A percentile compares a stretch with the other conserved stretches of the same genome.
These are phyloP conservation scores for Trissoscelio sp. DNA, from an alignment of 2,888 invertebrate species.

Conservation along the genomic window DNA sequence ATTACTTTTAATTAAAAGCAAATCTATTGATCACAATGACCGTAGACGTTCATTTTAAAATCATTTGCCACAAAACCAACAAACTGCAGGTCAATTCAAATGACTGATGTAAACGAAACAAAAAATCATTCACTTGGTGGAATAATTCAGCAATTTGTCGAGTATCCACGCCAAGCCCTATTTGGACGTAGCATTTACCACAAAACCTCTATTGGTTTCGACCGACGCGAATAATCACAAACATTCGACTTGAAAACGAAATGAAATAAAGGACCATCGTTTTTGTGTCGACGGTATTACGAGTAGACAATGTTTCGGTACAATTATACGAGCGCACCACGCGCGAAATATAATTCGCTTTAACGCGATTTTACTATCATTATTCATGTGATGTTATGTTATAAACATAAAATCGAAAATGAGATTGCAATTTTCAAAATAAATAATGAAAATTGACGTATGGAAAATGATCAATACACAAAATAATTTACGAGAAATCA, in stretches of 20 bases:
- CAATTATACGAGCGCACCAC: conserved; percentile 29
- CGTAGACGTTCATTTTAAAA: too few relatives aligned
- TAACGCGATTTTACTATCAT: conserved; percentile 22
- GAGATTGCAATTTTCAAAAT: too few relatives aligned
- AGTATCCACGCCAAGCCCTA: conserved; percentile 9
- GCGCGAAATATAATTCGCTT: conserved; percentile 34
- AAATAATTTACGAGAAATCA: too few relatives aligned
- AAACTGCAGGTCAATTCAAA: conserved; percentile 23
- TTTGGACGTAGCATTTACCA: conserved; percentile 45
- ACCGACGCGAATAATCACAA: conserved; percentile 49
- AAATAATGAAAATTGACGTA: too few relatives aligned
- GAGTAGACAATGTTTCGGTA: conserved; percentile 26
- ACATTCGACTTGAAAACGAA: conserved; percentile 45
- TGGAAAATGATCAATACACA: too few relatives aligned
- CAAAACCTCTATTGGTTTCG: conserved; percentile 51
- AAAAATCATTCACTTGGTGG: conserved; percentile 52
- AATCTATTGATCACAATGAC: too few relatives aligned
- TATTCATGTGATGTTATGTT: too few relatives aligned
- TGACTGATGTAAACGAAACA: conserved; percentile 38
- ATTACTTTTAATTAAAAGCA: too few relatives aligned
- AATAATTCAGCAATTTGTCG: conserved; percentile 53
- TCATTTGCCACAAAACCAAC: not conserved
- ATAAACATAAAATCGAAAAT: too few relatives aligned
- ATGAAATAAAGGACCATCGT: conserved; percentile 44
- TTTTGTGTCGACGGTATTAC: conserved; percentile 34